These are phyloP conservation scores for Caerostris extrusa DNA, from an alignment of 1,140 invertebrate genomes.

Conservation along the genomic window DNA sequence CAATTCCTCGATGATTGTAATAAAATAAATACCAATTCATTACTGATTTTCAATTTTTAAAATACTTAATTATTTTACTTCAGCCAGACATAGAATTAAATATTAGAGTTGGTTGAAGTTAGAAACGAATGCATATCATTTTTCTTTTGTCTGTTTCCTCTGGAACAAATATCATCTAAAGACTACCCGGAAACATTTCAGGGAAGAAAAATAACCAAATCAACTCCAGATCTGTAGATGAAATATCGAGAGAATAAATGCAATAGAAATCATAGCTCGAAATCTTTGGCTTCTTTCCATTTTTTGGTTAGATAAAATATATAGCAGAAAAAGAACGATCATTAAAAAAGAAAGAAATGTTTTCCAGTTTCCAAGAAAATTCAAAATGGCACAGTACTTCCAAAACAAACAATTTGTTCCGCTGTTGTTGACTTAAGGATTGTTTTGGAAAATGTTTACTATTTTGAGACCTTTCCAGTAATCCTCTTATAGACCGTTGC, in stretches of 20 bases:
- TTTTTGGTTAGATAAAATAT: not conserved
- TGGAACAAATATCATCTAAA: not conserved
- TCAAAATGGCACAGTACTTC: conserved; percentile 33
- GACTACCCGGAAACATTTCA: not conserved
- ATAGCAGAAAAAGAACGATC: not conserved
- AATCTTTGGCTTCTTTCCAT: conserved; percentile 28
- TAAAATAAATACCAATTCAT: no score
- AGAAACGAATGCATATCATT: not conserved
- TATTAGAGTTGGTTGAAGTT: no score
- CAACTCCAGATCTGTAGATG: not conserved
- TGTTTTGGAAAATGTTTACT: conserved; percentile 28
- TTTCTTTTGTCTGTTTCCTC: not conserved
- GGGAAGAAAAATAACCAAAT: not conserved
- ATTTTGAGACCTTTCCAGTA: conserved; percentile 29
- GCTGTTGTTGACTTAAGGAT: conserved; percentile 41
- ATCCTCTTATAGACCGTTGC: conserved; percentile 5
- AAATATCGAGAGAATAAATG: not conserved
- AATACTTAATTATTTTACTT: no score
- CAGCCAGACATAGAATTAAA: no score
- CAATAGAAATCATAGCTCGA: conserved; percentile 16
- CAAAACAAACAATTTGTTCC: conserved; percentile 45
- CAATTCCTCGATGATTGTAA: no score
- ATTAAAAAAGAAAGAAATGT: conserved; percentile 14
- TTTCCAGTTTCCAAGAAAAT: not conserved
- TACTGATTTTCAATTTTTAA: no score